Conservation (phyloP, 2,113 vertebrate genomes). For the Poecilia latipinna region DNA sequence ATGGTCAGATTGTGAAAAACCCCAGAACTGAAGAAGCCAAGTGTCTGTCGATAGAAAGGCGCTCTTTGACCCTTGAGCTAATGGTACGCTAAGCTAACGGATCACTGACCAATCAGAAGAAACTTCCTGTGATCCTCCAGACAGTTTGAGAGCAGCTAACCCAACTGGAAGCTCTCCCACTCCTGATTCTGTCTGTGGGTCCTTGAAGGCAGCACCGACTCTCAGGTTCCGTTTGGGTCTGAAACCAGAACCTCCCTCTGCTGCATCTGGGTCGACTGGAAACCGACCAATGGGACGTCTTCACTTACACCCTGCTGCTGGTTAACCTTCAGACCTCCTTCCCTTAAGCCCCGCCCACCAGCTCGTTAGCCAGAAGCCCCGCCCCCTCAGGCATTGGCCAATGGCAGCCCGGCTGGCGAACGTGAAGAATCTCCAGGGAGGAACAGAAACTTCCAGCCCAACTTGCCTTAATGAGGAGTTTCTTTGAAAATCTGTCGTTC, state of each 20-base stretch:
- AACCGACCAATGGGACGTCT: conserved; percentile 38
- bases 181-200: background rate
- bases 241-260: conserved; percentile 53
- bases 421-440: conserved; percentile 6
- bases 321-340: conserved; percentile 36
- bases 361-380: background rate
- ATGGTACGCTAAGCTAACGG: background rate
- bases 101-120: background rate
- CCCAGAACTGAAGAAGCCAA: too few relatives aligned
- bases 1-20: too few relatives aligned
- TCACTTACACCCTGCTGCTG: conserved; percentile 14
- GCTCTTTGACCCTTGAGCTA: background rate
- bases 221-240: background rate
- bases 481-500: conserved; percentile 16
- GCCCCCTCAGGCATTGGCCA: background rate
- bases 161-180: background rate
- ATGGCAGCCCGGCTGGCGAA: conserved; percentile 14
- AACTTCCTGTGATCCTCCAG: background rate
- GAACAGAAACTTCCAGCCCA: background rate
- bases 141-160: background rate
- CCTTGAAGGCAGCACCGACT: background rate
- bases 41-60: too few relatives aligned
- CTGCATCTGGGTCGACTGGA: conserved; percentile 2
- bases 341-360: conserved; percentile 1
- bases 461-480: conserved; percentile 7